Evolutionary conservation across 2,888 invertebrate species (phyloP), one percentile per base, ranked within the genome.

Genomic region (Luperina testacea): DNA sequence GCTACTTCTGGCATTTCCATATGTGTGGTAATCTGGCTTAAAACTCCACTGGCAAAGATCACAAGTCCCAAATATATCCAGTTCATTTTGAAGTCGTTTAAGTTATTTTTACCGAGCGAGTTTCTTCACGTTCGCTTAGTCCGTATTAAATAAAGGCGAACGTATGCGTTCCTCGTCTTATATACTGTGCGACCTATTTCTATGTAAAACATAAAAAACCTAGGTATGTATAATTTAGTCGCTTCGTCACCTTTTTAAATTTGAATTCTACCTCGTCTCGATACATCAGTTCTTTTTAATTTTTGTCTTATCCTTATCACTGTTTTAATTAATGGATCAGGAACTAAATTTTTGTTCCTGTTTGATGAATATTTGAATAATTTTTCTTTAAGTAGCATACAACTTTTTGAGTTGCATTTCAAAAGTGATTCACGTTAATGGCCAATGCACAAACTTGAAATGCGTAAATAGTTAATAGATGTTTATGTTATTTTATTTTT

Each of bases 1-100:
- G 89, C 90, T 42, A 92, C 91, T 83, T 93, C 90, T n/a, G 90
- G 87, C 0, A 87, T 61, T 15, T 81, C 61, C 0, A 59, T 42
- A 24, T 70, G 73, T 45, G 82, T 67, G 0, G 69, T 7, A 2
- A 27, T 65, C 45, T 77, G 67, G 15, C 72, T 71, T 3, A 75
- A n/a, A n/a, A 80, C 72, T 48, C 57, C 76, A 59, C 48, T 61
- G 3, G 24, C 27, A 9, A 80, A n/a, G 24, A 84, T 63, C 17
- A 78, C 74, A 1, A 88, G 15, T 9, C 38, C 59, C 24, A 77
- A 17, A 57, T 75, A 51, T 27, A 71, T 63, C 5, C 48, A 15
- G 42, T 51, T 64, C 89, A 88, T 89, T 69, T 78, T 72, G 9
- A 68, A 69, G 27, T 82, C 3, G 27, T 77, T 63, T 45, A 38